A percentile compares a stretch with the other conserved stretches of the same genome.
Evolutionary conservation across 2,113 vertebrate genomes (phyloP).

Genomic region (Corvus hawaiiensis): DNA sequence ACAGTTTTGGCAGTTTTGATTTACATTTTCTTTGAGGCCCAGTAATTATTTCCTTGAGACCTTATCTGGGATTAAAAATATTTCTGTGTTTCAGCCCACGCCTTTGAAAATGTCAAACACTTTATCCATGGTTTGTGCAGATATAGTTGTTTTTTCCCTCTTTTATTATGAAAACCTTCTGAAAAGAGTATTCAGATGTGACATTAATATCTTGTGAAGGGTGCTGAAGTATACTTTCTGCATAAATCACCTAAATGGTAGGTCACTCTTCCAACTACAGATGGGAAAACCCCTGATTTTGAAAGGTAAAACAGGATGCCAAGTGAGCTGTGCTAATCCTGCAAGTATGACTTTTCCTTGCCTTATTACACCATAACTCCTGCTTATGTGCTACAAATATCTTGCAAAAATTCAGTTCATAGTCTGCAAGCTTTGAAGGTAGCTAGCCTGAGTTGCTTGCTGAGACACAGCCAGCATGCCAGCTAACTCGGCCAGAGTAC

Average conservation of each 20-base stretch:
- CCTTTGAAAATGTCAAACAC: constrained; percentile 19
- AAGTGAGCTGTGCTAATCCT: neutral
- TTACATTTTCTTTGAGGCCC: constrained; percentile 5
- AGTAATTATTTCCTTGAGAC: constrained; percentile 39
- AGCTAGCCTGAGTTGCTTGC: neutral
- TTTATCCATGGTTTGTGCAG: neutral
- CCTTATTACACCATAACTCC: neutral
- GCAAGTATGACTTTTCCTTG: neutral
- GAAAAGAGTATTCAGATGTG: constrained; percentile 9
- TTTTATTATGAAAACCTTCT: neutral
- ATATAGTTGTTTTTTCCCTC: neutral
- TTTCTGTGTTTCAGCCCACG: constrained; percentile 28
- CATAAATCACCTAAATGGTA: neutral
- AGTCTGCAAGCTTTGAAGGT: neutral
- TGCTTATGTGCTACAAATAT: neutral
- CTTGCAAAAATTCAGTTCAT: neutral
- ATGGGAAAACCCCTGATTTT: neutral
- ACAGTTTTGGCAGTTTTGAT: constrained; percentile 9
- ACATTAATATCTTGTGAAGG: constrained; percentile 2
- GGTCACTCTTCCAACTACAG: neutral
- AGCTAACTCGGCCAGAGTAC: neutral
- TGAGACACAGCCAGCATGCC: neutral
- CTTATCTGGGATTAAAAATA: constrained; percentile 27
- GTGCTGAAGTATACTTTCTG: constrained; percentile 19
- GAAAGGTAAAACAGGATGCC: neutral